phyloP scores from a whole-genome alignment of 2,888 invertebrate genomes.

The Philhelius pedissequus region DNA sequence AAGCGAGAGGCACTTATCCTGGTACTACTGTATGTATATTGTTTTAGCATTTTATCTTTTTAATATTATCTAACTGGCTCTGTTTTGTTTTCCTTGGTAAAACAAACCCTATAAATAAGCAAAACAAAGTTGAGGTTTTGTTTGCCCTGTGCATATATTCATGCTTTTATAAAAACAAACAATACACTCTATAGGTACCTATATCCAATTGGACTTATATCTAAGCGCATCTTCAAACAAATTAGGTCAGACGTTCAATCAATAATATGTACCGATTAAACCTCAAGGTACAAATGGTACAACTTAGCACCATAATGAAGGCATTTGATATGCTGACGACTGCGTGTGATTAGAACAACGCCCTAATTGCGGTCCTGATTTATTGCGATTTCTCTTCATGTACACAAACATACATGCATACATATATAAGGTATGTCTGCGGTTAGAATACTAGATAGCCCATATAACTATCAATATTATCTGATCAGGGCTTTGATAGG shows the following conservation, averaged over 20 bases:
- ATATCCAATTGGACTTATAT: neutral
- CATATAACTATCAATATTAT: neutral
- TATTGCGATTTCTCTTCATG: conserved; percentile 55
- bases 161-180: too few relatives aligned
- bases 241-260: conserved; percentile 36
- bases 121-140: too few relatives aligned
- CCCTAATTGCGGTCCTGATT: conserved; percentile 59
- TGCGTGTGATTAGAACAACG: conserved; percentile 46
- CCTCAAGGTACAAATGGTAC: conserved; percentile 14
- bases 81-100: too few relatives aligned
- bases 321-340: neutral
- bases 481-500: conserved; percentile 38
- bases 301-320: neutral
- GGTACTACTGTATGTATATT: too few relatives aligned
- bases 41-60: too few relatives aligned
- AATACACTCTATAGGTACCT: neutral
- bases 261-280: conserved; percentile 14
- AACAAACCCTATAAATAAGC: too few relatives aligned
- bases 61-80: too few relatives aligned
- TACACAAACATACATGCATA: neutral
- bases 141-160: too few relatives aligned
- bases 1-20: too few relatives aligned
- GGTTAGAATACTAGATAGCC: conserved; percentile 28
- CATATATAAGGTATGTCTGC: neutral
- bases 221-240: neutral